phyloP scores from a whole-genome alignment of 1,140 invertebrate genomes.

The Ceratitis capitata region DNA sequence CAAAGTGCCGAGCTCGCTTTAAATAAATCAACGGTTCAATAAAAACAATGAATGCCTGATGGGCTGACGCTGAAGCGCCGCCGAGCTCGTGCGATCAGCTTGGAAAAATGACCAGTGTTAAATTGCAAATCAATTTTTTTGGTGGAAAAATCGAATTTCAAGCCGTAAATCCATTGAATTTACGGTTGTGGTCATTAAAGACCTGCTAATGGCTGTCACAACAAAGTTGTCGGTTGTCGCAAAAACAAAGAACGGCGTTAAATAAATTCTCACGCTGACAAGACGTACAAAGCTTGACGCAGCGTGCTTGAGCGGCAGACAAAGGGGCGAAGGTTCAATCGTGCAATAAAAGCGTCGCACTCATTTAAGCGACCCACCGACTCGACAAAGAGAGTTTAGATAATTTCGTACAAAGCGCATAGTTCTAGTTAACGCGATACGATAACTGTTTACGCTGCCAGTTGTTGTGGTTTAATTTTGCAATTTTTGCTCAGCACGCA shows the following conservation, averaged over 20 bases:
- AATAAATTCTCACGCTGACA: conserved; percentile 23
- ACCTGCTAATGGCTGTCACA: conserved; percentile 8
- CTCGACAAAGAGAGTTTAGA: background rate
- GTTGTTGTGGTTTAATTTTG: background rate
- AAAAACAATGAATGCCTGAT: background rate
- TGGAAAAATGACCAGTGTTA: background rate
- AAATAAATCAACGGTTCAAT: conserved; percentile 30
- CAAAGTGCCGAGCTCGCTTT: background rate
- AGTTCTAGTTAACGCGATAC: background rate
- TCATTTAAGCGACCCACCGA: background rate
- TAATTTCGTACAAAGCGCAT: background rate
- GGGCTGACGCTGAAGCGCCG: background rate
- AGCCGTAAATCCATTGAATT: background rate
- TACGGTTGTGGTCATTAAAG: conserved; percentile 10
- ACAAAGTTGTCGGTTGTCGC: background rate
- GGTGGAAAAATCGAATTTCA: background rate
- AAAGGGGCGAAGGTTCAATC: background rate
- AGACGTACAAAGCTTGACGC: background rate
- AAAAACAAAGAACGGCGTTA: background rate
- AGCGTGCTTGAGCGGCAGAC: background rate
- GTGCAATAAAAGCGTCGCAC: conserved; percentile 2
- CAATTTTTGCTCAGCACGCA: background rate
- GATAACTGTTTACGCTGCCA: background rate
- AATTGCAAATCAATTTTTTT: background rate
- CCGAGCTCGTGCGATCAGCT: background rate